Evolutionary conservation across 2,113 vertebrate species (phyloP), one percentile per base, ranked within the genome.

Genomic region (Zapus hudsonius): DNA sequence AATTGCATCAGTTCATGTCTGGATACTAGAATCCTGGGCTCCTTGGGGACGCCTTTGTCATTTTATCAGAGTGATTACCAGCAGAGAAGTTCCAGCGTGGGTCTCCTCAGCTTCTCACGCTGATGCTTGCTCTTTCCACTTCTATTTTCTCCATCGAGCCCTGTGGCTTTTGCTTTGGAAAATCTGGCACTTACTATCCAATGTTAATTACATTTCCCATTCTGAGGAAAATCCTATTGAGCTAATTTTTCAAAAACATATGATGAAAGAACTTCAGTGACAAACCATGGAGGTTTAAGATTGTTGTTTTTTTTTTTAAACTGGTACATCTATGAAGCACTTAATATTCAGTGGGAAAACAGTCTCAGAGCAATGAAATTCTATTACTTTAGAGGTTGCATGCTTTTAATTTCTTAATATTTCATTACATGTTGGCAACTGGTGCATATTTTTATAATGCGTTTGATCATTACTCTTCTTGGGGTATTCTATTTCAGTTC

Each of bases 1-100:
- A 98, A 98, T 98, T 98, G 97, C 98, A 98, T 98, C 98, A 98
- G 97, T 98, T 97, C 66, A 42, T 40, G 86, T 96, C 97, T 97
- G 91, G 96, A 91, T 88, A 95, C 94, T 87, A 96, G 88, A 95
- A 96, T 97, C 93, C 95, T 73, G 52, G 29, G 80, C 59, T 97
- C 98, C 97, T 97, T 67, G 95, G 98, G 97, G 97, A 97, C 19
- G 94, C 80, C 93, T 98, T 96, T 97, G 98, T 98, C 95, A 96
- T 98, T 98, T 98, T 97, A 96, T 98, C 97, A 97, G 94, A 97
- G 92, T 97, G 97, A 97, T 97, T 96, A 96, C 95, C 87, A 97
- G 95, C 97, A 90, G 78, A 94, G 83, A 33, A 89, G 80, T 83
- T 97, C 92, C 90, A 96, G 92, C 33, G 40, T 2, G 95, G 63